Conservation (phyloP, 2,888 invertebrate genomes). For the Tetheella fluctuosa region DNA sequence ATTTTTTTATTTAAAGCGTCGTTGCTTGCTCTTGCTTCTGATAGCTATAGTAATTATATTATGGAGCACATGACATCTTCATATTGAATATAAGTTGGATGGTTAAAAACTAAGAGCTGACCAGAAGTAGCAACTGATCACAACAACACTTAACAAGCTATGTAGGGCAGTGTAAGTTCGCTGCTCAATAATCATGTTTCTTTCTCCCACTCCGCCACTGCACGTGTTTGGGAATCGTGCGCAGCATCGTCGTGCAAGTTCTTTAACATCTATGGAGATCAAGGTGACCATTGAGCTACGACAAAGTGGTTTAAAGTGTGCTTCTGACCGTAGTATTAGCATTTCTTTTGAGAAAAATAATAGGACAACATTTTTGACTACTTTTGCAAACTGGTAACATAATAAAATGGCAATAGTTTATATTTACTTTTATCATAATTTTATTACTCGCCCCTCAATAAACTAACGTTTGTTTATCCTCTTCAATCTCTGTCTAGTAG, state of each 20-base stretch:
- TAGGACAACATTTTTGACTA: not conserved
- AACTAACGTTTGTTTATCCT: too few relatives aligned
- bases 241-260: conserved; percentile 43
- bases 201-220: conserved; percentile 33
- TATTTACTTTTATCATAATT: too few relatives aligned
- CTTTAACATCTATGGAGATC: conserved; percentile 43
- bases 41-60: too few relatives aligned
- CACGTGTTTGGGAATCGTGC: conserved; percentile 51
- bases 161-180: conserved; percentile 32
- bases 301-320: conserved; percentile 17
- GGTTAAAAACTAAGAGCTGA: not conserved
- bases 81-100: too few relatives aligned
- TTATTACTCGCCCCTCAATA: too few relatives aligned
- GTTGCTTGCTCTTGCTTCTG: too few relatives aligned
- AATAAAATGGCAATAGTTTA: too few relatives aligned
- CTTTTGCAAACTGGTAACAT: not conserved
- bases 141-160: not conserved
- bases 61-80: too few relatives aligned
- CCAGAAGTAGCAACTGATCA: not conserved
- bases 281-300: conserved; percentile 35
- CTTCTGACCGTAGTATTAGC: not conserved
- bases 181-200: conserved; percentile 34
- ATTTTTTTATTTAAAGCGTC: too few relatives aligned
- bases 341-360: not conserved
- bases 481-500: too few relatives aligned